Conservation (phyloP, 2,113 vertebrate species). For the Notarius quadriscutis region DNA sequence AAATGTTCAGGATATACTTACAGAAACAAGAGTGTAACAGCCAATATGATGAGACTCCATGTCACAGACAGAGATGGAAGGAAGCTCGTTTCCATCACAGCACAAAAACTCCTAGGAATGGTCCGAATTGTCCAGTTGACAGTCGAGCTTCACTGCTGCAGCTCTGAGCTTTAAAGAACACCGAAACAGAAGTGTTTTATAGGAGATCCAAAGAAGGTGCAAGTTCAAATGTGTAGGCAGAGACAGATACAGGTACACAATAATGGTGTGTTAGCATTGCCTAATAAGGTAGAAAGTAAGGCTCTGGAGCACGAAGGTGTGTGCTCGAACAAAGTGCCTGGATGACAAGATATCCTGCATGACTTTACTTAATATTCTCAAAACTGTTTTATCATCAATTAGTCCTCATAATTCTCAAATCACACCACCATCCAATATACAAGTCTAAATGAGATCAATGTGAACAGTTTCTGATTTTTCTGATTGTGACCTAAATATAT, state of each 20-base stretch:
- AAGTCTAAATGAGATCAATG: too few species aligned
- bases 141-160: neutral
- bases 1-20: constrained; percentile 33
- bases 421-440: neutral
- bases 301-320: too few species aligned
- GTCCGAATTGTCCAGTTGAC: neutral
- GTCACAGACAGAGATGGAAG: constrained; percentile 46
- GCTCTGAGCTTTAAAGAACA: neutral
- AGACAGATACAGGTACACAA: neutral
- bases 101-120: neutral
- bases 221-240: neutral
- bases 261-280: neutral
- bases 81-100: constrained; percentile 21
- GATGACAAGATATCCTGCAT: neutral
- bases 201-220: neutral
- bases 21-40: constrained; percentile 45
- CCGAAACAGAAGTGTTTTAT: neutral
- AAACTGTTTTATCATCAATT: neutral
- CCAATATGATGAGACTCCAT: constrained; percentile 48
- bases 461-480: too few species aligned
- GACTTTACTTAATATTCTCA: neutral
- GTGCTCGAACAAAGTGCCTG: neutral
- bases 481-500: too few species aligned
- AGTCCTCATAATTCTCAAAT: neutral
- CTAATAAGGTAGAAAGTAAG: constrained; percentile 13